A percentile compares a stretch with the other conserved stretches of the same genome.
phyloP scores from a whole-genome alignment of 2,797 vertebrate genomes.

The Anomalospiza imberbis region DNA sequence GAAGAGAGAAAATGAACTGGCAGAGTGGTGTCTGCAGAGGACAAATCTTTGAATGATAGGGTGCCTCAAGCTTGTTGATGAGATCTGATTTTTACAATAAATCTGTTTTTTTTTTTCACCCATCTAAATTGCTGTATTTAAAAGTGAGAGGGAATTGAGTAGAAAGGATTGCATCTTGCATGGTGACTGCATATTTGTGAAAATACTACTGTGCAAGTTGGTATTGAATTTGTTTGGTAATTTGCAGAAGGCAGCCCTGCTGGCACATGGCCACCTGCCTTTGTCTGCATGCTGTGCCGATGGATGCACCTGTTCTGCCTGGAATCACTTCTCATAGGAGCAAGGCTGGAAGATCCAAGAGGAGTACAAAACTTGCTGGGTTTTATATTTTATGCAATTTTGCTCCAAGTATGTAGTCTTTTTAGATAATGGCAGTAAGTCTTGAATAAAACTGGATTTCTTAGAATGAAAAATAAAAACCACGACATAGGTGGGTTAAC shows the following conservation, averaged over 20 bases:
- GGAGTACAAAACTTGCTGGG: background rate
- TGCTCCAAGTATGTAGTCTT: background rate
- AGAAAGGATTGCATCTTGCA: background rate
- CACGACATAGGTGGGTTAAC: background rate
- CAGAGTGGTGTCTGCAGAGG: slow-evolving; percentile 18
- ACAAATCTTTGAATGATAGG: background rate
- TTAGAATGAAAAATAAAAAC: background rate
- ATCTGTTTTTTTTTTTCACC: background rate
- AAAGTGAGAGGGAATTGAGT: background rate
- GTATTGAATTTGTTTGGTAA: background rate
- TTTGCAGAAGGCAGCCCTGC: background rate
- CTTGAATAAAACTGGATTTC: background rate
- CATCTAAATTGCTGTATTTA: background rate
- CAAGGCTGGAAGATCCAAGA: background rate
- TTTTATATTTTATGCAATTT: background rate
- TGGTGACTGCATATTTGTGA: background rate
- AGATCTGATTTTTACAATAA: background rate
- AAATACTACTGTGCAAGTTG: background rate
- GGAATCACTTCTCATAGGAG: background rate
- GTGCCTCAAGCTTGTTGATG: background rate
- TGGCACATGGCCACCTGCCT: background rate
- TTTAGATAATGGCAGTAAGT: background rate
- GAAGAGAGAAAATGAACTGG: slow-evolving; percentile 24
- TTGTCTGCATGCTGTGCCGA: background rate
- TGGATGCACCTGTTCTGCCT: background rate